Evolutionary conservation across 1,140 invertebrate genomes (phyloP), one percentile per base, ranked within the genome.

Genomic region (Berghia stephanieae): DNA sequence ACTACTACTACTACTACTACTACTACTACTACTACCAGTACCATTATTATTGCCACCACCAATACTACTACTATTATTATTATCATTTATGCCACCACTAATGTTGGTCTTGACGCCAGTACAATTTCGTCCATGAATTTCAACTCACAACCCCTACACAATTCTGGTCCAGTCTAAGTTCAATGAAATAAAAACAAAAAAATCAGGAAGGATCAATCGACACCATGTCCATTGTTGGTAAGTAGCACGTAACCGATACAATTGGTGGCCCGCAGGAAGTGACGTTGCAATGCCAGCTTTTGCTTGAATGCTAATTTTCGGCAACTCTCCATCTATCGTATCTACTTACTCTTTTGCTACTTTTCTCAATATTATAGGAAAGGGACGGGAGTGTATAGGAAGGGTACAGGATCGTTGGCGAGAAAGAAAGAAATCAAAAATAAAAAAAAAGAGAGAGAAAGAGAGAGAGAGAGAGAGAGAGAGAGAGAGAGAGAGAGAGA

Each of bases 401-500:
- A 24, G n/a, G 6, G 5, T 24, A 31, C n/a, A 24, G 21, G 55
- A 24, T 24, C 6, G 55, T 8, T 60, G 21, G 55, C 5, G n/a
- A 24, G 55, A 24, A 24, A 60, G 55, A 24, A 24, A 60, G 55
- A 60, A 31, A 60, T 6, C n/a, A 31, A 60, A 5, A 60, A 31
- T 24, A 5, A 60, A 31, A 60, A 5, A n/a, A n/a, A n/a, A n/a
- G n/a, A n/a, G n/a, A n/a, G n/a, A n/a, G n/a, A n/a, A n/a, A n/a
- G n/a, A n/a, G n/a, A n/a, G 55, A 60, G 5, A 60, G 55, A 60
- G n/a, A 60, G 55, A 60, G n/a, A 60, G 55, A 60, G n/a, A 60
- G 55, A 60, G n/a, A 60, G 55, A 60, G n/a, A 60, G 55, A 60
- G n/a, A 60, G 55, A 60, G n/a, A 60, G 55, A 60, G n/a, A 60